Evolutionary conservation across 2,113 vertebrate species (phyloP).

Genomic region (Canis aureus): DNA sequence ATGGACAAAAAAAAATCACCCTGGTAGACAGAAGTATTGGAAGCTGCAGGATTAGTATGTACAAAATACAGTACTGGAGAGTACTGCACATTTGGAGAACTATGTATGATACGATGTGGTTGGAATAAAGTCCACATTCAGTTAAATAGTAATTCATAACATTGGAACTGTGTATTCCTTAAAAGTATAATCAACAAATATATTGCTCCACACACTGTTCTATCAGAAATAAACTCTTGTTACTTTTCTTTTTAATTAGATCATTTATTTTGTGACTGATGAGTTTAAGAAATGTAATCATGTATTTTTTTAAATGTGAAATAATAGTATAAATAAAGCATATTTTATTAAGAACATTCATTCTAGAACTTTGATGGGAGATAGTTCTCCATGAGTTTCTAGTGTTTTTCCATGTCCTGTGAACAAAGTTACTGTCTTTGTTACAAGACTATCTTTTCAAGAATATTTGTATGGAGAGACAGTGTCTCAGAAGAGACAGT

Average conservation of each 20-base stretch:
- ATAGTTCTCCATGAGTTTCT: background rate
- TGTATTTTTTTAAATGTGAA: background rate
- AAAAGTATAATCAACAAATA: background rate
- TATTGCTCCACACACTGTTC: background rate
- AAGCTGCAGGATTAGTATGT: background rate
- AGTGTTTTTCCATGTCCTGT: background rate
- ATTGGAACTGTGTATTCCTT: background rate
- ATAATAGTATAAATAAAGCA: background rate
- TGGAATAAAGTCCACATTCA: background rate
- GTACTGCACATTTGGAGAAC: background rate
- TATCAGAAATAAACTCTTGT: background rate
- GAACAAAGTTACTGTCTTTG: background rate
- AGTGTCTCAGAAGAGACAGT: background rate
- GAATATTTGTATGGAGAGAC: background rate
- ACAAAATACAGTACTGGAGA: background rate
- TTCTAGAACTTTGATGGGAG: background rate
- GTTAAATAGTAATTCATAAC: background rate
- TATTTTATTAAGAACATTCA: background rate
- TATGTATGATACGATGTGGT: background rate
- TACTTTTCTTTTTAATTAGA: slow-evolving; percentile 29
- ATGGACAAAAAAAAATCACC: background rate
- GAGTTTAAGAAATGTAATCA: background rate
- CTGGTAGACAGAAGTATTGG: background rate
- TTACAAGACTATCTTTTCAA: background rate
- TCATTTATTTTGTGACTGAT: slow-evolving; percentile 27